Evolutionary conservation across 2,888 invertebrate genomes (phyloP).

Genomic region (Crioceris asparagi): DNA sequence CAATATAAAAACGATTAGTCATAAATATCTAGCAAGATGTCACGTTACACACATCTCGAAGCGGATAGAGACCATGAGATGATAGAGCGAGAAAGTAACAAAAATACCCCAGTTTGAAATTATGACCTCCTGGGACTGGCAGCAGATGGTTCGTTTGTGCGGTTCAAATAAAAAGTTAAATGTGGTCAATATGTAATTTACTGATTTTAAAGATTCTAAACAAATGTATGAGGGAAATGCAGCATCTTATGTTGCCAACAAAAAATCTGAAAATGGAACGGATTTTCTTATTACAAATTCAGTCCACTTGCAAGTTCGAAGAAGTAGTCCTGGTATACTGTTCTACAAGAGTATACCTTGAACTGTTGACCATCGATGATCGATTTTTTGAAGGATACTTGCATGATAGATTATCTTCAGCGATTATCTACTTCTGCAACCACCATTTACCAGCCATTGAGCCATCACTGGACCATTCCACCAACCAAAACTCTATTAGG

Average conservation of each 20-base stretch:
- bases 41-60: too few relatives aligned
- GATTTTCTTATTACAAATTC: constrained; percentile 10
- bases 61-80: too few relatives aligned
- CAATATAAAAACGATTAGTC: constrained; percentile 1
- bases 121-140: constrained; percentile 13
- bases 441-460: too few relatives aligned
- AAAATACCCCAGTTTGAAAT: constrained; percentile 7
- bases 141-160: constrained; percentile 8
- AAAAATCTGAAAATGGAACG: background rate
- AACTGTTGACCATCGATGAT: too few relatives aligned
- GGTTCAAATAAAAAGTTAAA: constrained; percentile 1
- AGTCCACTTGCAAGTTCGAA: constrained; percentile 8
- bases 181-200: constrained; percentile 8
- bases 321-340: constrained; percentile 6
- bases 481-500: too few relatives aligned
- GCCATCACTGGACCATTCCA: too few relatives aligned
- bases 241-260: background rate
- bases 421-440: too few relatives aligned
- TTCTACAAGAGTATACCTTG: constrained; percentile 11
- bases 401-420: too few relatives aligned
- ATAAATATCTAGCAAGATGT: constrained; percentile 7
- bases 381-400: too few relatives aligned
- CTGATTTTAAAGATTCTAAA: constrained; percentile 7
- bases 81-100: too few relatives aligned
- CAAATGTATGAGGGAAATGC: background rate